A percentile compares a stretch with the other conserved stretches of the same genome.
Conservation (phyloP, 2,113 vertebrate genomes). For the Ciconia maguari region DNA sequence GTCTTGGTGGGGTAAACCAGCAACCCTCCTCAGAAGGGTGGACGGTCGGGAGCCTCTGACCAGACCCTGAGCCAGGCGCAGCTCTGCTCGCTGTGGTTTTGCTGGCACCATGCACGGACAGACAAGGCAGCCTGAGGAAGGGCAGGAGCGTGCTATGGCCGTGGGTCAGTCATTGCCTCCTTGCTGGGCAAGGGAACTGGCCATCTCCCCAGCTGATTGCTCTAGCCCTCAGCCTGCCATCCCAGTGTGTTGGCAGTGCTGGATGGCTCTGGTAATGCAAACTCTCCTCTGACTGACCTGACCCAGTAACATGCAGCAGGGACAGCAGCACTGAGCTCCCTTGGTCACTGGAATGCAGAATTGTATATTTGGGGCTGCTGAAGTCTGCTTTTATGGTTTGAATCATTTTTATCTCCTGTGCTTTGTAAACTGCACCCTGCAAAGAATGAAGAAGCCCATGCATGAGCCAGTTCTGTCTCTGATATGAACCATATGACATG, state of each 20-base stretch:
- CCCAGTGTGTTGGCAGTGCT: neutral
- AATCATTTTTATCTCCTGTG: too few species aligned
- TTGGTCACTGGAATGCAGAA: too few species aligned
- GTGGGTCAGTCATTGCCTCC: fast-evolving
- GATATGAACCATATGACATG: too few species aligned
- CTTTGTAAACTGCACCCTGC: too few species aligned
- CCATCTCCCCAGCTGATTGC: neutral
- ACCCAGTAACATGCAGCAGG: neutral
- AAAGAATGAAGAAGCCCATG: too few species aligned
- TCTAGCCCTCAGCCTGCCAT: neutral
- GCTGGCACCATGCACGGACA: fast-evolving
- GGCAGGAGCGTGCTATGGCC: neutral
- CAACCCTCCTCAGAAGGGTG: fast-evolving
- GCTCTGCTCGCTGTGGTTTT: neutral
- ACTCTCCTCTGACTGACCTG: neutral
- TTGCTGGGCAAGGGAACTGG: neutral
- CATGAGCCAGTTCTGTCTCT: too few species aligned
- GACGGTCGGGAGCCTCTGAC: neutral
- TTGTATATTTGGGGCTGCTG: too few species aligned
- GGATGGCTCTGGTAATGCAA: neutral
- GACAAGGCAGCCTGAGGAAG: neutral
- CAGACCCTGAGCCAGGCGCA: neutral
- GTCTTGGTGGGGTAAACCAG: neutral
- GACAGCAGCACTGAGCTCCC: too few species aligned
- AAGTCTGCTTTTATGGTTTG: too few species aligned